These are phyloP conservation scores for Hypolimnas misippus DNA, from an alignment of 2,888 invertebrate genomes.

Conservation along the genomic window DNA sequence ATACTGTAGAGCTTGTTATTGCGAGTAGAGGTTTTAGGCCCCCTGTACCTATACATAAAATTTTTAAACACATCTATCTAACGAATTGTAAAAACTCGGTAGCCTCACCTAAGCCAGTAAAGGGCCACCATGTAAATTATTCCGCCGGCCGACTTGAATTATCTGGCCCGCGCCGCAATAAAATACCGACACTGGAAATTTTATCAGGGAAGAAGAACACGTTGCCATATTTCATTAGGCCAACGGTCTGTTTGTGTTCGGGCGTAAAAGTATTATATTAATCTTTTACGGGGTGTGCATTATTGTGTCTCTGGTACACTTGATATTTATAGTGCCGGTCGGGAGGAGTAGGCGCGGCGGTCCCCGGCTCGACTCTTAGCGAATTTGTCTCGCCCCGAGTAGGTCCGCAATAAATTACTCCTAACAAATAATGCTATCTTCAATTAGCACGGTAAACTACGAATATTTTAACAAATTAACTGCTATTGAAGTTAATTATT, in stretches of 20 bases:
- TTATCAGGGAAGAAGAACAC: slow-evolving; percentile 75
- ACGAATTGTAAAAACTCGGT: slow-evolving; percentile 62
- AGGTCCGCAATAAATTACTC: slow-evolving; percentile 40
- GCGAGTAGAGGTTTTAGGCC: too few relatives aligned
- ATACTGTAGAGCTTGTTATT: too few relatives aligned
- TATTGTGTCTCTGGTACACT: slow-evolving; percentile 67
- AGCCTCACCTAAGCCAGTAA: slow-evolving; percentile 61
- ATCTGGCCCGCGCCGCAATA: slow-evolving; percentile 74
- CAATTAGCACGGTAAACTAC: slow-evolving; percentile 38
- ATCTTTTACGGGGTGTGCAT: slow-evolving; percentile 68
- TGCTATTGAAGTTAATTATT: neutral
- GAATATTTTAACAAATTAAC: slow-evolving; percentile 35
- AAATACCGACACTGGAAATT: slow-evolving; percentile 73
- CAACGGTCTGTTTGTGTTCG: slow-evolving; percentile 68
- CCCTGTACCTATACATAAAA: too few relatives aligned
- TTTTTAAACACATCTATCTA: slow-evolving; percentile 6
- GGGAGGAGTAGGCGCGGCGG: slow-evolving; percentile 42
- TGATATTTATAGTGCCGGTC: slow-evolving; percentile 65
- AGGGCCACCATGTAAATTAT: slow-evolving; percentile 79
- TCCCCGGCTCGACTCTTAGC: slow-evolving; percentile 54
- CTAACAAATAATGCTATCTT: slow-evolving; percentile 44
- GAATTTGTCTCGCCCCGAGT: slow-evolving; percentile 53
- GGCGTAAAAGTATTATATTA: slow-evolving; percentile 77
- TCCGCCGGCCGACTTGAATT: slow-evolving; percentile 72
- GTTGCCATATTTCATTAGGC: slow-evolving; percentile 80